Evolutionary conservation across 2,888 invertebrate genomes (phyloP), one percentile per base, ranked within the genome.

Genomic region (Stomorhina lunata): DNA sequence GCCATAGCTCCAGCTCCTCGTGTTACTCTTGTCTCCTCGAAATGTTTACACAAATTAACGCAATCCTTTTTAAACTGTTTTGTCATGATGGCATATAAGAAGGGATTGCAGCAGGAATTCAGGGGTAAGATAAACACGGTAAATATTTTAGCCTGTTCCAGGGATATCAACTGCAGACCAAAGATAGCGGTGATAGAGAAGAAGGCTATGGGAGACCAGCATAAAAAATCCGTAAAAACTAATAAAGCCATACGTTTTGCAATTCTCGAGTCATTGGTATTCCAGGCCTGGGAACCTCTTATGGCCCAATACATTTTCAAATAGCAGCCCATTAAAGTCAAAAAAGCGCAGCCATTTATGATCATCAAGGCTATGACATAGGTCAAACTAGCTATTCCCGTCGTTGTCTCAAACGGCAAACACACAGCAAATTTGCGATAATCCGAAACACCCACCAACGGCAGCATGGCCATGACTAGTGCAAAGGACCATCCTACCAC

Each of bases 61-160:
- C 98, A 98, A 92, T 99, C 98, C 92, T 98, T 97, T 92, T 98
- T 98, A 91, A 98, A 98, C 91, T 98, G 98, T 90, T 99, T 98
- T 6, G 99, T 99, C 88, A 99, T 94, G 86, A 99, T 98, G 65
- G 99, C 99, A 91, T 99, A 99, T 29, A 99, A 93, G 91, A 99
- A 99, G 0, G 99, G 99, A 92, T 99, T 99, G 92, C 98, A 98
- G 91, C 98, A 99, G 12, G 97, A 97, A 92, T 99, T 99, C 84
- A 99, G 92, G 1, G 99, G 99, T 86, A 99, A 92, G 72, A 99
- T 95, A 90, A 99, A 98, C 45, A 99, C 98, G 2, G 98, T 98
- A 90, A 97, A 97, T 86, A 97, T 95, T 92, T 99, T 99, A 57
- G 99, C 98, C 92, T 98, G 97, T 90, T 98, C 98, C 81, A 99